phyloP scores from a whole-genome alignment of 2,797 vertebrate genomes.

The Sebastes melanostomus region DNA sequence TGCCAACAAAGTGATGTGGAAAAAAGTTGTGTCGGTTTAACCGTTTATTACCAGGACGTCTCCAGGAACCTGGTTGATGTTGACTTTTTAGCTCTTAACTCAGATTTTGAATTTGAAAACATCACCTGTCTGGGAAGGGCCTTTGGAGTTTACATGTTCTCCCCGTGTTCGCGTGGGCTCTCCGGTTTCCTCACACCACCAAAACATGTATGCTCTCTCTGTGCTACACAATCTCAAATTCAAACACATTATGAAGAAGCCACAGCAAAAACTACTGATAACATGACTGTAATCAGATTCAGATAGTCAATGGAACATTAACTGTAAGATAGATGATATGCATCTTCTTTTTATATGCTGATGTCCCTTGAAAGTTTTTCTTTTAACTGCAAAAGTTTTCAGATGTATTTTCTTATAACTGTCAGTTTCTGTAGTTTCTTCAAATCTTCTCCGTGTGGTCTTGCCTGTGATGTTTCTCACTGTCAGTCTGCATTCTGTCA shows the following conservation, averaged over 20 bases:
- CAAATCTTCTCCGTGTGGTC: neutral
- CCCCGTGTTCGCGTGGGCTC: accelerated
- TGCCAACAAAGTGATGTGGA: neutral
- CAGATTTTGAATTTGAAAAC: neutral
- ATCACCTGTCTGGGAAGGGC: too few relatives aligned
- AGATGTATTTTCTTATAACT: neutral
- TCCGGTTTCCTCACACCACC: too few relatives aligned
- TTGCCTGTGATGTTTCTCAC: neutral
- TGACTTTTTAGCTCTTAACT: neutral
- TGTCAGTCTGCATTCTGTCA: neutral
- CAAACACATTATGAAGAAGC: neutral
- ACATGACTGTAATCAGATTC: neutral
- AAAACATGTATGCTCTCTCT: neutral
- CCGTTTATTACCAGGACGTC: neutral
- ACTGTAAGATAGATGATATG: neutral
- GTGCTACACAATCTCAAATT: neutral
- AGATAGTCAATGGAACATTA: neutral
- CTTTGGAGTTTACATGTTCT: too few relatives aligned
- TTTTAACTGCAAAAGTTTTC: neutral
- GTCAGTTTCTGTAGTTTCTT: neutral
- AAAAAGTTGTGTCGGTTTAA: neutral
- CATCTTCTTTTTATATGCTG: neutral
- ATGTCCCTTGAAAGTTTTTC: neutral
- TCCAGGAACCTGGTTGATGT: neutral
- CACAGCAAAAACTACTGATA: neutral